Percentiles rank a stretch among this genome's conserved stretches.
Evolutionary conservation across 2,888 invertebrate species (phyloP).

Genomic region (Melanargia galathea): DNA sequence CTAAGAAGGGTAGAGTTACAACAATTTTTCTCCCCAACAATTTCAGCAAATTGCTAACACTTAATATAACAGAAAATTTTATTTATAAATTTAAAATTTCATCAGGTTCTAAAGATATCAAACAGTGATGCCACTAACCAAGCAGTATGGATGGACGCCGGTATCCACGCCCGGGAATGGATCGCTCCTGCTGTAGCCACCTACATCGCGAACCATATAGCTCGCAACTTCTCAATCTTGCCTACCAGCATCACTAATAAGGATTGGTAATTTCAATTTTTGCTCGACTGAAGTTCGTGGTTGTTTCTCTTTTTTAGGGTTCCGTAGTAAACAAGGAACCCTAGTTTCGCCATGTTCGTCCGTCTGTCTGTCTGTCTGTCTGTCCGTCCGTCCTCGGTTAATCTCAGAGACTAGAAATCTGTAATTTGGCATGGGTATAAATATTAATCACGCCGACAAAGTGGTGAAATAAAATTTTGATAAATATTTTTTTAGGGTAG

Average conservation of each 20-base stretch:
- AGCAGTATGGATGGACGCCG: slow-evolving; percentile 89
- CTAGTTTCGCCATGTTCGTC: too few species aligned
- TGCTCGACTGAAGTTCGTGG: background rate
- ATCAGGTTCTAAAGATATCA: slow-evolving; percentile 83
- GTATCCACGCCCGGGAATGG: slow-evolving; percentile 96
- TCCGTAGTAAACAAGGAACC: too few species aligned
- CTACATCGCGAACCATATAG: slow-evolving; percentile 87
- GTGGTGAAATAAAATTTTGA: too few species aligned
- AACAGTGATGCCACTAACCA: slow-evolving; percentile 84
- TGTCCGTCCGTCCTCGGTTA: too few species aligned
- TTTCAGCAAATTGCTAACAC: too few species aligned
- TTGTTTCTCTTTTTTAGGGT: background rate
- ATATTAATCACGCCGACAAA: too few species aligned
- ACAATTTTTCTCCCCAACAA: too few species aligned
- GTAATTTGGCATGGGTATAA: too few species aligned
- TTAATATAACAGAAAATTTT: background rate
- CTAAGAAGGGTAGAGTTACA: too few species aligned
- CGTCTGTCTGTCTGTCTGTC: too few species aligned
- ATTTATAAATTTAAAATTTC: background rate
- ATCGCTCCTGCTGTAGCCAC: slow-evolving; percentile 91
- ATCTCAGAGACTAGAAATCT: too few species aligned
- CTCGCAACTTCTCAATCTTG: slow-evolving; percentile 85
- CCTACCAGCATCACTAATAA: slow-evolving; percentile 87
- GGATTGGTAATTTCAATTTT: slow-evolving; percentile 85
- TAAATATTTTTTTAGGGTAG: too few species aligned